Conservation (phyloP, 2,113 vertebrate species). For the Gobiocypris rarus region DNA sequence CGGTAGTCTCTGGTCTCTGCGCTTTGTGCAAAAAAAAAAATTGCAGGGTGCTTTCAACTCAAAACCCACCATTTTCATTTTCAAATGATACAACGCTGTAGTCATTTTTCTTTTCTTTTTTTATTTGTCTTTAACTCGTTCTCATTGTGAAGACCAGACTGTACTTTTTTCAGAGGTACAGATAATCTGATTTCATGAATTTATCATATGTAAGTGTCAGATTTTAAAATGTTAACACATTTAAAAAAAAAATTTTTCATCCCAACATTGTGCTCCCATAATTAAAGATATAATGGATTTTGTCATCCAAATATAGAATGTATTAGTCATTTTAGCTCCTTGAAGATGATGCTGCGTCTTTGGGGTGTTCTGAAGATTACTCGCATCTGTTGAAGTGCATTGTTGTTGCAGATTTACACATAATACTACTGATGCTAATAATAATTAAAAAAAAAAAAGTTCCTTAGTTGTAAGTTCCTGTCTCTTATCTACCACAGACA, state of each 20-base stretch:
- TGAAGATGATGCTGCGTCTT: background rate
- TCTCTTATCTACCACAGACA: slow-evolving; percentile 74
- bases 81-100: slow-evolving; percentile 26
- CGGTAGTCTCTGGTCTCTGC: slow-evolving; percentile 47
- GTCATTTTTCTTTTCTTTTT: background rate
- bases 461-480: slow-evolving; percentile 74
- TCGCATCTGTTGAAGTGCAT: background rate
- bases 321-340: background rate
- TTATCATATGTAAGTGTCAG: background rate
- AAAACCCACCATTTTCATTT: slow-evolving; percentile 28
- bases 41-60: slow-evolving; percentile 35
- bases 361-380: background rate
- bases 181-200: background rate
- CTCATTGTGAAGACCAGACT: background rate
- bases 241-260: too few species aligned
- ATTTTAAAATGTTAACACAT: background rate
- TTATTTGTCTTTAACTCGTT: background rate
- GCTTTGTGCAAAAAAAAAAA: slow-evolving; percentile 23
- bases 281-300: background rate
- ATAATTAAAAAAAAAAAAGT: slow-evolving; percentile 53
- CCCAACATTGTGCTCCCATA: background rate
- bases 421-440: background rate
- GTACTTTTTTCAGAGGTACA: background rate
- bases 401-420: slow-evolving; percentile 67
- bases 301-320: background rate